Evolutionary conservation across 2,113 vertebrate species (phyloP).

Genomic region (Nesogale talazaci): DNA sequence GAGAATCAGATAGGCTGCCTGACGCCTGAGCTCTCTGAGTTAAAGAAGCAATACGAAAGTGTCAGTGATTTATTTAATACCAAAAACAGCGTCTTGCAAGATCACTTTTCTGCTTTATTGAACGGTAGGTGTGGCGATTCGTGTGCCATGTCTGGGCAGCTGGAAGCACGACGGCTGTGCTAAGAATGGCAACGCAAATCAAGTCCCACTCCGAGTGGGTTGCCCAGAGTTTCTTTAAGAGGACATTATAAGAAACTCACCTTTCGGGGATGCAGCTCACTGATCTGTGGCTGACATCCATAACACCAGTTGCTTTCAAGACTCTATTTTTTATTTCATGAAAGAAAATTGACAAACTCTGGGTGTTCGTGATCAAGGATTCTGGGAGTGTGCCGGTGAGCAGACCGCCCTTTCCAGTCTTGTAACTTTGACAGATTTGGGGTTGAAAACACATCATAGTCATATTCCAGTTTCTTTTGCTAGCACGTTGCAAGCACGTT

Average conservation of each 20-base stretch:
- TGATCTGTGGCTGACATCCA: not conserved
- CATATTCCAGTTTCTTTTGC: not conserved
- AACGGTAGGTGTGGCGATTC: slow-evolving; percentile 83
- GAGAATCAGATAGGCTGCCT: slow-evolving; percentile 89
- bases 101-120: slow-evolving; percentile 88
- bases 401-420: not conserved
- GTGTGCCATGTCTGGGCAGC: not conserved
- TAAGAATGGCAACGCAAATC: not conserved
- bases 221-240: not conserved
- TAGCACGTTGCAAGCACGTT: not conserved
- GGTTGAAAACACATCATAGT: not conserved
- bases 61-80: slow-evolving; percentile 91
- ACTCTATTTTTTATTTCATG: not conserved
- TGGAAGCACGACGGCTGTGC: not conserved
- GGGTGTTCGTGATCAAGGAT: not conserved
- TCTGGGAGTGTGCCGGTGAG: not conserved
- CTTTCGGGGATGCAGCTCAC: not conserved
- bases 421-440: not conserved
- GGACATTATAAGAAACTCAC: not conserved
- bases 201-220: not conserved
- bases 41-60: slow-evolving; percentile 88
- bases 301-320: not conserved
- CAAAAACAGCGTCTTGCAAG: slow-evolving; percentile 92
- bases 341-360: not conserved
- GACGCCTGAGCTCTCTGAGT: slow-evolving; percentile 89